A percentile compares a stretch with the other conserved stretches of the same genome.
Conservation (phyloP, 2,888 invertebrate genomes). For the Saturnia pavonia region DNA sequence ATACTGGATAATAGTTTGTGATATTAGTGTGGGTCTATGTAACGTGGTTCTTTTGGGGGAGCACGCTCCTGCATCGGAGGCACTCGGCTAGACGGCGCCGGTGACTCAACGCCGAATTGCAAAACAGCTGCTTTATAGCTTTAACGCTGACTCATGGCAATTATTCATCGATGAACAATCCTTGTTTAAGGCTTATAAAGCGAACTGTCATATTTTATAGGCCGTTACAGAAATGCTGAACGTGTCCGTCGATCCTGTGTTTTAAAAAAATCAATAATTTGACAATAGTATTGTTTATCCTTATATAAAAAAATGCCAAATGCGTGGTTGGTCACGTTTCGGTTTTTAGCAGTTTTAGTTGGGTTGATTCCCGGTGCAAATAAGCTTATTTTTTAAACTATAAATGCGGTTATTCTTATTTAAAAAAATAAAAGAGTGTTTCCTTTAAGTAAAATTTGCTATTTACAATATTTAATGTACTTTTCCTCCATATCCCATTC, state of each 20-base stretch:
- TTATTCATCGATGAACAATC: slow-evolving; percentile 47
- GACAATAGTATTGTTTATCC: too few species aligned
- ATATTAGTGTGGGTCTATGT: slow-evolving; percentile 16
- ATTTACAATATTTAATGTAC: too few species aligned
- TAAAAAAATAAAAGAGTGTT: too few species aligned
- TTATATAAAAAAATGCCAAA: too few species aligned
- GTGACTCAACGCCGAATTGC: slow-evolving; percentile 47
- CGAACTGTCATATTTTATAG: slow-evolving; percentile 29
- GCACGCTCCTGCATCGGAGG: slow-evolving; percentile 42
- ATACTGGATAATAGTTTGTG: slow-evolving; percentile 12
- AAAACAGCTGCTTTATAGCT: slow-evolving; percentile 55
- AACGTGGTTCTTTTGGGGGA: slow-evolving; percentile 36
- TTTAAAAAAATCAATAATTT: neutral
- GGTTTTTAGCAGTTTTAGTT: too few species aligned
- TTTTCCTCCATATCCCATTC: too few species aligned
- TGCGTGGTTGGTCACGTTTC: too few species aligned
- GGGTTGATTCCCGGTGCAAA: too few species aligned
- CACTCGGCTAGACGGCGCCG: slow-evolving; percentile 60
- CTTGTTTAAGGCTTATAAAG: slow-evolving; percentile 32
- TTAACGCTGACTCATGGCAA: slow-evolving; percentile 53
- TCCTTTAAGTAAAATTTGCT: too few species aligned
- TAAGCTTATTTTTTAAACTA: too few species aligned
- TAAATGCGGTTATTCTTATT: too few species aligned
- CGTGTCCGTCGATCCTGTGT: slow-evolving; percentile 20
- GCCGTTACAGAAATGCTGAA: slow-evolving; percentile 24